A percentile compares a stretch with the other conserved stretches of the same genome.
phyloP scores from a whole-genome alignment of 2,888 invertebrate species.

The Apeira syringaria region DNA sequence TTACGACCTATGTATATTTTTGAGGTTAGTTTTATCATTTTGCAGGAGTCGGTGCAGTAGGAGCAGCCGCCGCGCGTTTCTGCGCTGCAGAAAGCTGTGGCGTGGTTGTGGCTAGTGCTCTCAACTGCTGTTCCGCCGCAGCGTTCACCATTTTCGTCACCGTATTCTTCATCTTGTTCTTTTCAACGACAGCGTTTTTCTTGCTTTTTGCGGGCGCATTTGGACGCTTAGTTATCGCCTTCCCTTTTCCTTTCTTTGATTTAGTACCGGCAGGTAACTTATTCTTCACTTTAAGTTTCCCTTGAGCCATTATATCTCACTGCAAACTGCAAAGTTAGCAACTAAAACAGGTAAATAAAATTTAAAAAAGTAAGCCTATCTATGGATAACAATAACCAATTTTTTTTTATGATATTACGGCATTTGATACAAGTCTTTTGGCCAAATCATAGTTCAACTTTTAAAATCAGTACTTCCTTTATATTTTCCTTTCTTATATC shows the following conservation, averaged over 20 bases:
- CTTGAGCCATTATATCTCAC: slow-evolving; percentile 87
- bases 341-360: too few species aligned
- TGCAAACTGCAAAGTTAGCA: too few species aligned
- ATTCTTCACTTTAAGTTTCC: slow-evolving; percentile 86
- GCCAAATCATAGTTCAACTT: too few species aligned
- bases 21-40: slow-evolving; percentile 43
- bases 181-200: slow-evolving; percentile 78
- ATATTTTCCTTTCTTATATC: too few species aligned
- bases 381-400: too few species aligned
- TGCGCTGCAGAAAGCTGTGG: slow-evolving; percentile 80
- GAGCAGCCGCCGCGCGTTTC: slow-evolving; percentile 64
- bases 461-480: too few species aligned
- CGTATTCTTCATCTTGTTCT: slow-evolving; percentile 85
- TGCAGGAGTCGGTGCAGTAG: slow-evolving; percentile 64
- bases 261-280: slow-evolving; percentile 83
- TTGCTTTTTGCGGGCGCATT: slow-evolving; percentile 87
- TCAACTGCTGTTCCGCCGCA: slow-evolving; percentile 86
- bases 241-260: slow-evolving; percentile 78
- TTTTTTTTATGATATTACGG: too few species aligned
- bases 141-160: slow-evolving; percentile 89
- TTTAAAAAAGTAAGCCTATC: too few species aligned
- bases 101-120: slow-evolving; percentile 80
- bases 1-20: too few species aligned
- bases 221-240: slow-evolving; percentile 81
- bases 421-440: too few species aligned